phyloP scores from a whole-genome alignment of 2,888 invertebrate genomes.

The Conops quadrifasciatus region DNA sequence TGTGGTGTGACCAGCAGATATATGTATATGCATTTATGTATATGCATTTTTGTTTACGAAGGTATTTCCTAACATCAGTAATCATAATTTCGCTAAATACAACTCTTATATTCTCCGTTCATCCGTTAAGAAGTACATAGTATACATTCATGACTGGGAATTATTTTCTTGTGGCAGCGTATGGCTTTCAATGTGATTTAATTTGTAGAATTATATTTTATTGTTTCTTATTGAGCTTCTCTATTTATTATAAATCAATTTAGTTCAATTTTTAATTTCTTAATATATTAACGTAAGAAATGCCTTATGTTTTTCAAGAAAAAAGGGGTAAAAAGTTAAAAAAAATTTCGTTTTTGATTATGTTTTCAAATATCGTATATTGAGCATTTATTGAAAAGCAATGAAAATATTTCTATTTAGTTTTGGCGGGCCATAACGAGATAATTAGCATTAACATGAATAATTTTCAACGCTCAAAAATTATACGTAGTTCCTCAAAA shows the following conservation, averaged over 20 bases:
- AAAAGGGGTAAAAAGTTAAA: background rate
- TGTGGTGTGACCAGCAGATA: slow-evolving; percentile 1
- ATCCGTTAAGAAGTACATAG: background rate
- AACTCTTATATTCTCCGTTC: slow-evolving; percentile 1
- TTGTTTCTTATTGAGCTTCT: slow-evolving; percentile 27
- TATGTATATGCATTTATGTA: background rate
- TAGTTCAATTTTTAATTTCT: slow-evolving; percentile 40
- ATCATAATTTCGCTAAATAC: background rate
- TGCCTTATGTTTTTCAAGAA: slow-evolving; percentile 19
- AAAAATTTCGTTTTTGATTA: background rate
- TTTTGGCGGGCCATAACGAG: no score
- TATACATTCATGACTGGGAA: slow-evolving; percentile 25
- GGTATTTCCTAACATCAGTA: background rate
- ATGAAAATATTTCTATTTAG: background rate
- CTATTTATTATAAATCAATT: slow-evolving; percentile 30
- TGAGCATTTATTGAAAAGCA: no score
- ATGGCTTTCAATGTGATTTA: slow-evolving; percentile 47
- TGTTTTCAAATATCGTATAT: background rate
- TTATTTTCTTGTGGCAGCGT: slow-evolving; percentile 52
- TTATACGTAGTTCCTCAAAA: no score
- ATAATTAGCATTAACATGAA: no score
- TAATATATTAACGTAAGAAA: slow-evolving; percentile 33
- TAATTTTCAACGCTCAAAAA: no score
- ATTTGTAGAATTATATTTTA: slow-evolving; percentile 27
- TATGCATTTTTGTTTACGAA: no score